These are phyloP conservation scores for Agrochola litura DNA, from an alignment of 2,888 invertebrate species.

Conservation along the genomic window DNA sequence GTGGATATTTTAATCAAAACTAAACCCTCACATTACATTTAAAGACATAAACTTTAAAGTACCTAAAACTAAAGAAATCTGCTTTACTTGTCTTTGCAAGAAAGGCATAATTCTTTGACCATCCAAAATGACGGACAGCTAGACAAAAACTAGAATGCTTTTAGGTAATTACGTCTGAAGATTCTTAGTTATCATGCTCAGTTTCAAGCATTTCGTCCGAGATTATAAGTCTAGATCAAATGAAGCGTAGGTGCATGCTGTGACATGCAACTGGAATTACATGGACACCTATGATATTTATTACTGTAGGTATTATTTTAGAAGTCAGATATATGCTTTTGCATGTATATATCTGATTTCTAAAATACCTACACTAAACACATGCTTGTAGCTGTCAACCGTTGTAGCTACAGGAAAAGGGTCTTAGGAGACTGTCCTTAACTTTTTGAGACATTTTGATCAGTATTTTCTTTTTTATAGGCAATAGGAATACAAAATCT, in stretches of 20 bases:
- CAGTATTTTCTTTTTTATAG: too few species aligned
- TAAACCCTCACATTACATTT: background rate
- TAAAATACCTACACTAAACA: too few species aligned
- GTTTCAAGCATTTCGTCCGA: slow-evolving; percentile 8
- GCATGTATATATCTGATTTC: too few species aligned
- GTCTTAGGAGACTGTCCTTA: too few species aligned
- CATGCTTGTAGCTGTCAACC: too few species aligned
- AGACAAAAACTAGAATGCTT: background rate
- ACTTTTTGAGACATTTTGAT: too few species aligned
- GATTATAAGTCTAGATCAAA: background rate
- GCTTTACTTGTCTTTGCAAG: background rate
- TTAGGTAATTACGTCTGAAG: background rate
- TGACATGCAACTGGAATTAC: background rate
- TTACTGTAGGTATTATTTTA: too few species aligned
- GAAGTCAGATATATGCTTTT: too few species aligned
- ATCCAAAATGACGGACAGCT: slow-evolving; percentile 32
- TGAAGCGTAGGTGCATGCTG: background rate
- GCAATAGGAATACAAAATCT: too few species aligned
- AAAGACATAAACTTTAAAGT: slow-evolving; percentile 5
- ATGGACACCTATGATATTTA: background rate
- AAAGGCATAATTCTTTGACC: slow-evolving; percentile 26
- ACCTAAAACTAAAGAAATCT: background rate
- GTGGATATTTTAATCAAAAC: background rate
- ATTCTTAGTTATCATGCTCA: slow-evolving; percentile 3
- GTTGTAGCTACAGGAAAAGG: too few species aligned